phyloP scores from a whole-genome alignment of 2,888 invertebrate genomes.

The Chironomus riparius region DNA sequence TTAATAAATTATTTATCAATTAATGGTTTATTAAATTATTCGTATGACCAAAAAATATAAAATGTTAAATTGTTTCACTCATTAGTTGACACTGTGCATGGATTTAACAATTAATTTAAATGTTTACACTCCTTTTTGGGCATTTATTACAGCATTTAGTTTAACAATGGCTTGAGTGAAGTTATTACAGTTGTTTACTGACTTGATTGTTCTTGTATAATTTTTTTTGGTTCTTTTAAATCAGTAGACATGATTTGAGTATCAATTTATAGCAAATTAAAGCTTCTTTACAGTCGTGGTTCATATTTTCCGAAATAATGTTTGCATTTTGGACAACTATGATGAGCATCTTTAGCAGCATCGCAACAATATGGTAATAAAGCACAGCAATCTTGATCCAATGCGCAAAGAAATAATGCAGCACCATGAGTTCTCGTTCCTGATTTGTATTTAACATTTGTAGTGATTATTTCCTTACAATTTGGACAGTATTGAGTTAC shows the following conservation, averaged over 20 bases:
- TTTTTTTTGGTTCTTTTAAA: too few relatives aligned
- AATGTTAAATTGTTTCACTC: not conserved
- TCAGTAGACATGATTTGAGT: too few relatives aligned
- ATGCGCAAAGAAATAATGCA: not conserved
- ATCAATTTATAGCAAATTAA: too few relatives aligned
- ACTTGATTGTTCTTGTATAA: too few relatives aligned
- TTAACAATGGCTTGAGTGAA: too few relatives aligned
- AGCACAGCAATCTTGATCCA: not conserved
- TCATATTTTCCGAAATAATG: not conserved
- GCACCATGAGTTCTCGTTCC: not conserved
- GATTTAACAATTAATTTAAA: not conserved
- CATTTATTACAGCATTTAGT: too few relatives aligned
- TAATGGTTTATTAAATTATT: not conserved
- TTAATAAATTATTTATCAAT: not conserved
- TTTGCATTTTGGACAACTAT: not conserved
- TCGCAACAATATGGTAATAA: not conserved
- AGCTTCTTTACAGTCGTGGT: not conserved
- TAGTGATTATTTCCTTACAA: not conserved
- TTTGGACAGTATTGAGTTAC: not conserved
- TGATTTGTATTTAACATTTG: not conserved
- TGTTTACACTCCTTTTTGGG: not conserved
- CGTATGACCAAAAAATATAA: not conserved
- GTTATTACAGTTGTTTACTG: too few relatives aligned
- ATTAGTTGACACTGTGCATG: not conserved
- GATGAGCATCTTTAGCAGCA: not conserved